Conservation (phyloP, 2,113 vertebrate genomes). For the Mionectes macconnelli region DNA sequence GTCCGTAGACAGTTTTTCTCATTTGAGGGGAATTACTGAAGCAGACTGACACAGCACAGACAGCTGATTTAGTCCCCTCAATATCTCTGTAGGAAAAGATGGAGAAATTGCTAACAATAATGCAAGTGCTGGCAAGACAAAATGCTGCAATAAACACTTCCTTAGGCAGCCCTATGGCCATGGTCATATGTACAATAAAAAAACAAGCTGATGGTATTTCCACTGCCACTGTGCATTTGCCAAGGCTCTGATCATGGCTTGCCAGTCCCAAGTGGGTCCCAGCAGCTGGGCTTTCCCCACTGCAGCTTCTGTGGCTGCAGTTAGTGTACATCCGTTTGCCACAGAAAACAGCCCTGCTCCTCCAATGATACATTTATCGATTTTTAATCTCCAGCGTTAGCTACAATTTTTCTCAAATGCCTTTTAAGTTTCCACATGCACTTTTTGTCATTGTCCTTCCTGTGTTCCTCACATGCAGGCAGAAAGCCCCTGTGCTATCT, state of each 20-base stretch:
- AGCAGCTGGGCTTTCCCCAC: background rate
- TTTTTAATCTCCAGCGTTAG: background rate
- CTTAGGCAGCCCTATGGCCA: background rate
- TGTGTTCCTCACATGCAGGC: background rate
- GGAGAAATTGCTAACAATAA: background rate
- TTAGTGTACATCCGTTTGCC: background rate
- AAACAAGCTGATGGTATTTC: rapidly evolving
- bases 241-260: background rate
- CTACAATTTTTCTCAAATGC: background rate
- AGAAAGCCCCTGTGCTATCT: background rate
- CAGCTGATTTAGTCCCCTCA: background rate
- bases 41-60: background rate
- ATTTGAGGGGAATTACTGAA: background rate
- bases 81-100: background rate
- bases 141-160: background rate
- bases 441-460: background rate
- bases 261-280: rapidly evolving
- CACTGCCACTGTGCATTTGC: background rate
- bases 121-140: background rate
- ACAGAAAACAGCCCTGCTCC: background rate
- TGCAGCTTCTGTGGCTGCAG: background rate
- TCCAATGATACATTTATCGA: rapidly evolving
- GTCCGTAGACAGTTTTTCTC: background rate
- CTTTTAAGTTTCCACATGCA: background rate
- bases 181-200: background rate